Conservation (phyloP, 2,888 invertebrate species). For the Tenthredo notha region DNA sequence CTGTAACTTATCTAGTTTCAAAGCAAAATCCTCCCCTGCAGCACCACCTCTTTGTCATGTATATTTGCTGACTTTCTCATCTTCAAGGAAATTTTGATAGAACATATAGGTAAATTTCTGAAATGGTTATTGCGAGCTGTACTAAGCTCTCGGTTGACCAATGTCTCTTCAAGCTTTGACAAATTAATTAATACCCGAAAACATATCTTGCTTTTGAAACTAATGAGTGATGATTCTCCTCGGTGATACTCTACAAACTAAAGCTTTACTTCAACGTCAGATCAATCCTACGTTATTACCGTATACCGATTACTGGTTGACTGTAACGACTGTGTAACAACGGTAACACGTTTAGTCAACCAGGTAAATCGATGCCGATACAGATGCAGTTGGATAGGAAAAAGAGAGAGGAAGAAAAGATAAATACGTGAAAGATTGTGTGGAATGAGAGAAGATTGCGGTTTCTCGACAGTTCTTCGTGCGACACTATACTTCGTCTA, state of each 20-base stretch:
- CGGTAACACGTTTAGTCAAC: not conserved
- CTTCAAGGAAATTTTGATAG: not conserved
- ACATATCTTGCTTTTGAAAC: not conserved
- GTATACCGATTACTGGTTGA: not conserved
- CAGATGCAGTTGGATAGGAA: not conserved
- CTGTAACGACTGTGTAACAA: not conserved
- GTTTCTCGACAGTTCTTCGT: too few species aligned
- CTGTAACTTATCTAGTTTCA: conserved; percentile 30
- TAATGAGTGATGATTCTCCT: not conserved
- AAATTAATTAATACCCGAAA: not conserved
- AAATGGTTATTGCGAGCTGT: not conserved
- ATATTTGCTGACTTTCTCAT: not conserved
- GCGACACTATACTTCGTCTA: too few species aligned
- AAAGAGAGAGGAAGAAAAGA: not conserved
- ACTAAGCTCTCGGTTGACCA: not conserved
- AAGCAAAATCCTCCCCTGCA: conserved; percentile 5
- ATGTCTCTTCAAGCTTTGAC: not conserved
- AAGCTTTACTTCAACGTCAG: not conserved
- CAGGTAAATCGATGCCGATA: not conserved
- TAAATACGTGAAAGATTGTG: not conserved
- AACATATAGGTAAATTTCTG: not conserved
- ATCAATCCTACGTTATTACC: not conserved
- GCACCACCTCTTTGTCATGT: not conserved
- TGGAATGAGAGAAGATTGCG: not conserved
- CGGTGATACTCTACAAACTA: not conserved